Conservation (phyloP, 1,140 invertebrate genomes). For the Protaetia brevitarsis region DNA sequence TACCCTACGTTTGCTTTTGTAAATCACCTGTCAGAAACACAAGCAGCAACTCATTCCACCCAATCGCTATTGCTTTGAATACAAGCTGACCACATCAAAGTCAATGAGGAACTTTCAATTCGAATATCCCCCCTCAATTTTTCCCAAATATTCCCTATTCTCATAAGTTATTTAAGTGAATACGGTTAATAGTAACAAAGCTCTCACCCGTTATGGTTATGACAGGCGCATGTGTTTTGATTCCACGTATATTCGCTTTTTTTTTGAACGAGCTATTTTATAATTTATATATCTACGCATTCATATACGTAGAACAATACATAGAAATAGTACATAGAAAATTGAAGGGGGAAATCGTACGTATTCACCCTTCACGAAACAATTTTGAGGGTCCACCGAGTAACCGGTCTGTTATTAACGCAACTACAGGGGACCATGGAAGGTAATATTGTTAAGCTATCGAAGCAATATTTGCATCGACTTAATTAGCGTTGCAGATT, state of each 20-base stretch:
- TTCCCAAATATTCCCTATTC: not conserved
- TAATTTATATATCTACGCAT: not conserved
- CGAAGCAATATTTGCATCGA: not conserved
- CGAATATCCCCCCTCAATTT: not conserved
- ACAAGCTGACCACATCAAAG: not conserved
- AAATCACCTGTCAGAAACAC: not conserved
- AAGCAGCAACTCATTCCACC: not conserved
- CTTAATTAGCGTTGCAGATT: not conserved
- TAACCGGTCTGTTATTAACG: not conserved
- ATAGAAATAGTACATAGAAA: not conserved
- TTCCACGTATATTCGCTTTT: too few species aligned
- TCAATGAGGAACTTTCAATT: not conserved
- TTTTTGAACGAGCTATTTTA: not conserved
- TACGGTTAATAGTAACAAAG: not conserved
- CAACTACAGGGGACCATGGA: not conserved
- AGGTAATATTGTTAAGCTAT: not conserved
- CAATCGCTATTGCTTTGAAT: not conserved
- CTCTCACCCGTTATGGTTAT: not conserved
- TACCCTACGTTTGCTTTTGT: not conserved
- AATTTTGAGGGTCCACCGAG: not conserved
- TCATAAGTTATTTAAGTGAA: slow-evolving; percentile 13
- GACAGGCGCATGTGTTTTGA: slow-evolving; percentile 2
- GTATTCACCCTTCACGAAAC: not conserved
- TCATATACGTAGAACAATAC: not conserved
- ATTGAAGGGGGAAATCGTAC: not conserved